A percentile compares a stretch with the other conserved stretches of the same genome.
Conservation (phyloP, 2,888 invertebrate species). For the Cyclophora punctaria region DNA sequence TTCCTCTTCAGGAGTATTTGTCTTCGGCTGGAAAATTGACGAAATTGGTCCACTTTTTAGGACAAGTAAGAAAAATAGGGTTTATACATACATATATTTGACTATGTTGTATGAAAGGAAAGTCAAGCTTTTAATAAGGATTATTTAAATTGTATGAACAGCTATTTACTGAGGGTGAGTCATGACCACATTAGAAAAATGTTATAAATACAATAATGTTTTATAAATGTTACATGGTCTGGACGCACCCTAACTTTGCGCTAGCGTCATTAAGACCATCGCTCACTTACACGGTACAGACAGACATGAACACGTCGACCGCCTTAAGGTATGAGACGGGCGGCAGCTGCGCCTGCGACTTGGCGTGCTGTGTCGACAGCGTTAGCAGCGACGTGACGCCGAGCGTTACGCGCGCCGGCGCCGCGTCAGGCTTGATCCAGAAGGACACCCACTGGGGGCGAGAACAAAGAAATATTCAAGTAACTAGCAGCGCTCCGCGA, state of each 20-base stretch:
- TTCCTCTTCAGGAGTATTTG: too few species aligned
- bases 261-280: too few species aligned
- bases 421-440: constrained; percentile 96
- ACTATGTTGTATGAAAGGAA: too few species aligned
- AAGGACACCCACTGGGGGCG: constrained; percentile 89
- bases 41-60: too few species aligned
- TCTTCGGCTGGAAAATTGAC: too few species aligned
- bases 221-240: constrained; percentile 22
- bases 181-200: background rate
- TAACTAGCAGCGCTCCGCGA: too few species aligned
- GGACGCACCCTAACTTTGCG: too few species aligned
- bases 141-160: too few species aligned
- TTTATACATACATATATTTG: too few species aligned
- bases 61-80: too few species aligned
- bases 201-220: background rate
- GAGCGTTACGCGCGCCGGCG: constrained; percentile 92
- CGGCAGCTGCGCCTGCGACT: constrained; percentile 93
- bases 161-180: background rate
- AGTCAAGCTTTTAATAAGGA: too few species aligned
- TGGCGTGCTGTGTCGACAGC: constrained; percentile 93
- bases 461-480: background rate
- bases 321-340: constrained; percentile 96
- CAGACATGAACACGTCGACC: constrained; percentile 94
- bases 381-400: constrained; percentile 94
- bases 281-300: constrained; percentile 84